phyloP scores from a whole-genome alignment of 1,140 invertebrate genomes.

The Lordiphosa stackelbergi region DNA sequence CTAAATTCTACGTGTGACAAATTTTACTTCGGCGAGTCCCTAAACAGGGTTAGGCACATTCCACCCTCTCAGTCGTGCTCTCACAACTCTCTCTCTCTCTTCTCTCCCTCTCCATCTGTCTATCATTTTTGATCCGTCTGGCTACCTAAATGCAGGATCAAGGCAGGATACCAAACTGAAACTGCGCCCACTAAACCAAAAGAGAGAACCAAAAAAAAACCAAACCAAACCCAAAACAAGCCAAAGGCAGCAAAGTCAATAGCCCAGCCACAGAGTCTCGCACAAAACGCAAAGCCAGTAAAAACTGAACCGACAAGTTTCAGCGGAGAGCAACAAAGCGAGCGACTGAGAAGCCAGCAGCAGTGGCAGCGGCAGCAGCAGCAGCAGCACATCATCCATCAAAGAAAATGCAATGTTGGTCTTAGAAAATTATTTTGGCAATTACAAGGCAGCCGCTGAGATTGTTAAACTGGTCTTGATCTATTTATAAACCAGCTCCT shows the following conservation, averaged over 20 bases:
- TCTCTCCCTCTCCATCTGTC: background rate
- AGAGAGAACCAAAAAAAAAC: background rate
- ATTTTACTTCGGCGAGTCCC: background rate
- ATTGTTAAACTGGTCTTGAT: conserved; percentile 44
- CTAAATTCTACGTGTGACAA: too few species aligned
- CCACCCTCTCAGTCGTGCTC: conserved; percentile 21
- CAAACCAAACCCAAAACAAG: conserved; percentile 18
- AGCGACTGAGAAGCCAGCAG: conserved; percentile 9
- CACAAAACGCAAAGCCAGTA: conserved; percentile 34
- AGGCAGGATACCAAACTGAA: conserved; percentile 4
- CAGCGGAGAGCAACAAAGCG: conserved; percentile 4
- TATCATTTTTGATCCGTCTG: background rate
- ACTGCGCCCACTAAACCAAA: conserved; percentile 19
- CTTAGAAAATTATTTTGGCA: conserved; percentile 13
- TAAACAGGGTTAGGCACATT: conserved; percentile 22
- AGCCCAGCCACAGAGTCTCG: conserved; percentile 25
- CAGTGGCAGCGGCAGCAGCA: too few species aligned
- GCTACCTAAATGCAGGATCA: conserved; percentile 41
- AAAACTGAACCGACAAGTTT: conserved; percentile 47
- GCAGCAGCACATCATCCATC: conserved; percentile 33
- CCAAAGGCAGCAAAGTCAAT: conserved; percentile 39
- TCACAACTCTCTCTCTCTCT: background rate
- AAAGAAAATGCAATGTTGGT: conserved; percentile 31
- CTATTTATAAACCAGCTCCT: conserved; percentile 44
- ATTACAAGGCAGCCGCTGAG: conserved; percentile 3